Evolutionary conservation across 2,888 invertebrate species (phyloP).

Genomic region (Polyommatus icarus): DNA sequence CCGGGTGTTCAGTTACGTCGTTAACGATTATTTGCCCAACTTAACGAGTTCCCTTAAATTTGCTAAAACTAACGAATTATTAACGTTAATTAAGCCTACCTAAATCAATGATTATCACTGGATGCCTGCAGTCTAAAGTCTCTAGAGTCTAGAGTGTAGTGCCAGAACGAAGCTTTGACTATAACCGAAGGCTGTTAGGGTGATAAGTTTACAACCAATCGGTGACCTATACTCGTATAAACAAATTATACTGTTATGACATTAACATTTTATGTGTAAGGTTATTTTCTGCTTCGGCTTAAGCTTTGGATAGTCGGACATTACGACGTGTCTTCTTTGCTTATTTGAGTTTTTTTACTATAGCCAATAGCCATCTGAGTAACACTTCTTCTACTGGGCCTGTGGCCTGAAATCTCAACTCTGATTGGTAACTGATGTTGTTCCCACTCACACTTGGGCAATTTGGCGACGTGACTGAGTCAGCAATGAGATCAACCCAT

Average conservation of each 20-base stretch:
- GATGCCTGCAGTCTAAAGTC: background rate
- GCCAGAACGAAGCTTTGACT: too few relatives aligned
- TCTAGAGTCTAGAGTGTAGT: background rate
- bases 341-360: too few relatives aligned
- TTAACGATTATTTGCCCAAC: constrained; percentile 12
- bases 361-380: too few relatives aligned
- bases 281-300: background rate
- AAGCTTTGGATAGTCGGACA: background rate
- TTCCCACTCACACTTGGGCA: background rate
- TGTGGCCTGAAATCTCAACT: too few relatives aligned
- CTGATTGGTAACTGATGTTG: too few relatives aligned
- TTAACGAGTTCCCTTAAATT: constrained; percentile 9
- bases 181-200: too few relatives aligned
- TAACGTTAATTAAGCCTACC: background rate
- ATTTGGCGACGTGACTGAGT: background rate
- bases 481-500: background rate
- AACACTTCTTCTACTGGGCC: too few relatives aligned
- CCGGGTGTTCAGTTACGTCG: constrained; percentile 9
- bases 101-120: background rate
- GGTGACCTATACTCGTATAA: too few relatives aligned
- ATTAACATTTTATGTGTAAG: too few relatives aligned
- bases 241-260: too few relatives aligned
- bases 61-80: background rate
- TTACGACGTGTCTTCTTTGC: background rate
- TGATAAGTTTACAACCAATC: too few relatives aligned